Conservation (phyloP, 30 jellyfish, hydroid and myxozoan species). For the Cassiopea andromeda region DNA sequence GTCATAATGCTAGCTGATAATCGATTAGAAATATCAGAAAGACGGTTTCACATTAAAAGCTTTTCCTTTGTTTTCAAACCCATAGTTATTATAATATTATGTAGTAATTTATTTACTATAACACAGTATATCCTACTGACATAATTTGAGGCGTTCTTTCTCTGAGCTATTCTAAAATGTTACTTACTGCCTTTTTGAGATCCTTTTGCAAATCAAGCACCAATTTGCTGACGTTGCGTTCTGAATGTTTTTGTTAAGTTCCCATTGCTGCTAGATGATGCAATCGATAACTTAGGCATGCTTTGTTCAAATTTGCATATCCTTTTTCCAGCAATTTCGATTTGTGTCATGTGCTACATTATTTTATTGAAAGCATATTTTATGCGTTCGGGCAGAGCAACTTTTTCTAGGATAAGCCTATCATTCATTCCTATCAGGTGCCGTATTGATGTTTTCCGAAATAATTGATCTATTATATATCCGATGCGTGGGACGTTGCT, state of each 20-base stretch:
- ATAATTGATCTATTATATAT: neutral
- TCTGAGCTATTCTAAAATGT: no score
- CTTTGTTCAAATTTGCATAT: neutral
- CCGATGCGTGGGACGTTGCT: conserved; percentile 16
- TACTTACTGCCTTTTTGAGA: no score
- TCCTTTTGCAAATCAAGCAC: no score
- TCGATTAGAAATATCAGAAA: no score
- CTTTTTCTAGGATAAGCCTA: neutral
- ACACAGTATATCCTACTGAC: no score
- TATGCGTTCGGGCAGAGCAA: neutral
- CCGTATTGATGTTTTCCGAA: neutral
- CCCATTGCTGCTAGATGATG: neutral
- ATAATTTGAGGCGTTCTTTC: no score
- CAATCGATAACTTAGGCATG: neutral
- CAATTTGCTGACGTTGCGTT: no score
- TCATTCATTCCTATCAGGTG: conserved; percentile 8
- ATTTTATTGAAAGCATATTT: neutral
- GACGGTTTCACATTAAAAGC: no score
- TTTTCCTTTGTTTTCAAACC: no score
- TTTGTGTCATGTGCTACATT: neutral
- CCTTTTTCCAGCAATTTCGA: neutral
- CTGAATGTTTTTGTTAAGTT: neutral
- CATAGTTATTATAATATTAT: no score
- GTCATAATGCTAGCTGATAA: no score
- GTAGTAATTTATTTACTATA: no score